A percentile compares a stretch with the other conserved stretches of the same genome.
Evolutionary conservation across 2,888 invertebrate genomes (phyloP).

Genomic region (Argyra leucocephala): DNA sequence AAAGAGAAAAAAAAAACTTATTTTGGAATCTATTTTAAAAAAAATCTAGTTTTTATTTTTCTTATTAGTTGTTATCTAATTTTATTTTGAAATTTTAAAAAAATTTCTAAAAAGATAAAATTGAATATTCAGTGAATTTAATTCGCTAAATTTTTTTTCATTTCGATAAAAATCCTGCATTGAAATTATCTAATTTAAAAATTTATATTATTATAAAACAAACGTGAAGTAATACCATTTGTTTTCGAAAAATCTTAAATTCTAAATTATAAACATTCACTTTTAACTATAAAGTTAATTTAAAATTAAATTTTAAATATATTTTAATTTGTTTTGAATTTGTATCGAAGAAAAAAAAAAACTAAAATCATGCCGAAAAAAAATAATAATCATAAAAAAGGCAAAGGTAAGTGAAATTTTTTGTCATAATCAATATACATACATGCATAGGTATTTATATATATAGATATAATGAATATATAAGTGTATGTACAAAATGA

Average conservation of each 20-base stretch:
- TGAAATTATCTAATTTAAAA: too few species aligned
- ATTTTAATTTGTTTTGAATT: not conserved
- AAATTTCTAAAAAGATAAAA: not conserved
- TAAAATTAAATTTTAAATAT: too few species aligned
- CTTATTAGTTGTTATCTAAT: not conserved
- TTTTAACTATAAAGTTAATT: too few species aligned
- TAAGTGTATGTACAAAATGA: too few species aligned
- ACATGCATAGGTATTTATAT: too few species aligned
- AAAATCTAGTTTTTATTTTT: not conserved
- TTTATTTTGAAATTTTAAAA: too few species aligned
- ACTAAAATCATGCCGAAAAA: slow-evolving; percentile 35
- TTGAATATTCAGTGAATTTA: not conserved
- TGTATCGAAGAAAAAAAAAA: not conserved
- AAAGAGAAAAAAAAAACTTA: not conserved
- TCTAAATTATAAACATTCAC: too few species aligned
- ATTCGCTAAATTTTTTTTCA: not conserved
- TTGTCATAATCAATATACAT: too few species aligned
- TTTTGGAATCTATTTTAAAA: not conserved
- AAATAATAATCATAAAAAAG: slow-evolving; percentile 34
- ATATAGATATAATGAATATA: too few species aligned
- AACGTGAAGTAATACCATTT: too few species aligned
- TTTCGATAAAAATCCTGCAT: not conserved
- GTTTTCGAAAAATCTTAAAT: not conserved
- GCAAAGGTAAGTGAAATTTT: slow-evolving; percentile 35
- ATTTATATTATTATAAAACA: not conserved